Percentiles rank a stretch among this genome's conserved stretches.
phyloP scores from a whole-genome alignment of 2,113 vertebrate genomes.

The Pteronura brasiliensis region DNA sequence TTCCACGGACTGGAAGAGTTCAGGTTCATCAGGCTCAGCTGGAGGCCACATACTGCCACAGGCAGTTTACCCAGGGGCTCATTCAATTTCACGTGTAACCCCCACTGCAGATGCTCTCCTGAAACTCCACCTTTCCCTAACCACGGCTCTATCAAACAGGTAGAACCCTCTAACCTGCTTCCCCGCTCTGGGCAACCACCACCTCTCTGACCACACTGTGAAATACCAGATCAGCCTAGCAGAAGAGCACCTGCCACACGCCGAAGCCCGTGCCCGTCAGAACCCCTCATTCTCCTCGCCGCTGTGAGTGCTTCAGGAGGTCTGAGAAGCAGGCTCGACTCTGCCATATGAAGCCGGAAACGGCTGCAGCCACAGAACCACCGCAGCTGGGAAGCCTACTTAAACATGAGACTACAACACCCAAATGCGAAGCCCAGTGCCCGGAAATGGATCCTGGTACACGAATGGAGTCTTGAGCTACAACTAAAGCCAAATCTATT shows the following conservation, averaged over 20 bases:
- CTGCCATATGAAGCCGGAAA: neutral
- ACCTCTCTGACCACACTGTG: neutral
- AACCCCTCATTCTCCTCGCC: neutral
- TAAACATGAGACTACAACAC: neutral
- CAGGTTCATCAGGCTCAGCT: neutral
- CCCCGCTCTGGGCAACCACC: neutral
- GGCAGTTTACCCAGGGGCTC: neutral
- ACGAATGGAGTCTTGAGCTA: neutral
- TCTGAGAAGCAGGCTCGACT: neutral
- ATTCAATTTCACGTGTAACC: neutral
- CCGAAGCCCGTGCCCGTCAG: neutral
- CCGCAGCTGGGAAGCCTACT: neutral
- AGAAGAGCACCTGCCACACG: neutral
- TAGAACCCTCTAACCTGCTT: neutral
- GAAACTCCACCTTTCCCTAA: neutral
- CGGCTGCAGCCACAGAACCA: neutral
- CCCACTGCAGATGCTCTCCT: fast-evolving
- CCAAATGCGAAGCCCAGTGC: neutral
- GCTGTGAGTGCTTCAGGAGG: neutral
- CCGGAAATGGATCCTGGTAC: neutral
- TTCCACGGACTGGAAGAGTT: neutral
- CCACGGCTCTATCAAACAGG: neutral
- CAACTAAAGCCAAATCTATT: neutral
- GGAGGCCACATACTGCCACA: neutral
- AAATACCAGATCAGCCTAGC: neutral